Evolutionary conservation across 2,888 invertebrate genomes (phyloP), one percentile per base, ranked within the genome.

Genomic region (Eupithecia inturbata): DNA sequence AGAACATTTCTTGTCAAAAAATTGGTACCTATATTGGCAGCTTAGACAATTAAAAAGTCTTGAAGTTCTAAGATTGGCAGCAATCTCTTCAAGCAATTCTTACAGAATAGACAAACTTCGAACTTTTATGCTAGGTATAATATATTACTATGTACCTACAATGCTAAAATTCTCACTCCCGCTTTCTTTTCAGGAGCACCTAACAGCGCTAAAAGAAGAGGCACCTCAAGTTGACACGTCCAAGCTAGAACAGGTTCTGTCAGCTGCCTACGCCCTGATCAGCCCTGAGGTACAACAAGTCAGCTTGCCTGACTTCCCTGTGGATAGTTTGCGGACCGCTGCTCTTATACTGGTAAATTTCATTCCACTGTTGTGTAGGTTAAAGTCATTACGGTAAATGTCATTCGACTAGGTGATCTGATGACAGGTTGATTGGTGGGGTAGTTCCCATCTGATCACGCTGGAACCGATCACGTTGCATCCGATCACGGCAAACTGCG

Each of bases 221-320:
- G 94, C 95, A 0, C 95, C 96, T 0, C 78, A 81, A 9, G 95
- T 91, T 7, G 91, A 95, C 73, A 78, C 87, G 0, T 87, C 81
- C 7, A 95, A 95, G 84, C 78, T 97, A 76, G 95, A 96, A 76
- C 95, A 95, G 88, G 85, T 98, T 69, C 85, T 98, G 77, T 97
- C 97, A 2, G 97, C 97, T 77, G 97, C 97, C 0, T 96, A 97
- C 84, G 98, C 98, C 0, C 95, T 99, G 71, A 95, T 97, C 80
- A 96, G 97, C 26, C 96, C 96, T 9, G 98, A 98, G 88, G 95
- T 97, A 66, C 93, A 93, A 83, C 91, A 93, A 74, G 94, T 98
- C 72, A 97, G 96, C 72, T 91, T 99, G 73, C 98, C 98, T 0
- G 98, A 99, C 91, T 99, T 99, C 88, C 99, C 99, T 0, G 88